Evolutionary conservation across 2,113 vertebrate genomes (phyloP).

Genomic region (Ardeotis arabs): DNA sequence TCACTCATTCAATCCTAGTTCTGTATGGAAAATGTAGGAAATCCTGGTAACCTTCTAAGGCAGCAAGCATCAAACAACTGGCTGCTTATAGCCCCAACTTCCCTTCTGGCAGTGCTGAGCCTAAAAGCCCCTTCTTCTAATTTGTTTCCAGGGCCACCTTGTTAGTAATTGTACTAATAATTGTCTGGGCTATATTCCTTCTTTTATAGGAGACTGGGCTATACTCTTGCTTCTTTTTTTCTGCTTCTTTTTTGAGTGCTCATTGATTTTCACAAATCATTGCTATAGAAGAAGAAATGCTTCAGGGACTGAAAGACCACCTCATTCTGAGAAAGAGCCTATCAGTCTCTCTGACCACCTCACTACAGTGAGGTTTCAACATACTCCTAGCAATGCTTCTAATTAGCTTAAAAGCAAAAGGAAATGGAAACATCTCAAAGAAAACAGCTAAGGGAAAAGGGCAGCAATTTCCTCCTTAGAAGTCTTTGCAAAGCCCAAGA

Average conservation of each 20-base stretch:
- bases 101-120: neutral
- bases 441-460: neutral
- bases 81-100: neutral
- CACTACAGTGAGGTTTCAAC: neutral
- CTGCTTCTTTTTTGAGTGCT: neutral
- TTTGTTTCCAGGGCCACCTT: neutral
- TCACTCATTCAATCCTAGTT: neutral
- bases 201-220: neutral
- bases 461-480: neutral
- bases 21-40: neutral
- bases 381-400: neutral
- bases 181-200: neutral
- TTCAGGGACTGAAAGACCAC: neutral
- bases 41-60: neutral
- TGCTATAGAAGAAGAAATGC: neutral
- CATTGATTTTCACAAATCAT: neutral
- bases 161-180: neutral
- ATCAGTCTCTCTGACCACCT: neutral
- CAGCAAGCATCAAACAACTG: neutral
- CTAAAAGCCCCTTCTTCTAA: neutral
- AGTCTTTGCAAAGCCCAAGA: neutral
- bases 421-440: neutral
- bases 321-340: neutral
- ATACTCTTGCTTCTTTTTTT: neutral
- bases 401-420: neutral